Percentiles rank a stretch among this genome's conserved stretches.
phyloP scores from a whole-genome alignment of 2,113 vertebrate species.

The Lathamus discolor region DNA sequence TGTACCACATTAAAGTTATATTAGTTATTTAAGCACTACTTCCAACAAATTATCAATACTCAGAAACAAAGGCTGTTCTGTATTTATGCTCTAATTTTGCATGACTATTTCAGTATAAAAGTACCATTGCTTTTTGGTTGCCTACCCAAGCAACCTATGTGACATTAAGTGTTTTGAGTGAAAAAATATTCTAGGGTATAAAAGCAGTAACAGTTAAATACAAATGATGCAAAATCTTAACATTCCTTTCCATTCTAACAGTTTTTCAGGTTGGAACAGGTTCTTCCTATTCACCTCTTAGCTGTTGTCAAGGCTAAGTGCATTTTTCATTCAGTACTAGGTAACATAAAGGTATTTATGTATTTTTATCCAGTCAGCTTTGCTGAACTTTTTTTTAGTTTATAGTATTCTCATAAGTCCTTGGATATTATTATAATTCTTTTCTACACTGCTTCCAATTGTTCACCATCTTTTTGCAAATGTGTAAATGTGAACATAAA shows the following conservation, averaged over 20 bases:
- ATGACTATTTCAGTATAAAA: background rate
- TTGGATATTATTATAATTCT: background rate
- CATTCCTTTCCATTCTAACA: background rate
- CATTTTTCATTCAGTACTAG: background rate
- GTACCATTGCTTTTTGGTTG: background rate
- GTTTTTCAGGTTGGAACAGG: conserved; percentile 9
- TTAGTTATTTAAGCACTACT: background rate
- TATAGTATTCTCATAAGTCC: background rate
- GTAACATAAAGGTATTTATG: background rate
- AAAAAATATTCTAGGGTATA: background rate
- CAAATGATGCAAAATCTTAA: background rate
- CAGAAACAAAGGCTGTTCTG: background rate
- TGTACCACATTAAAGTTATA: background rate
- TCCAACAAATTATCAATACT: background rate
- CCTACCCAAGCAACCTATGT: background rate
- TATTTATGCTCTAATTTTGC: background rate
- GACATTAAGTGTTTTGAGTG: background rate
- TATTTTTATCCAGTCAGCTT: background rate
- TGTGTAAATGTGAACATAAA: background rate
- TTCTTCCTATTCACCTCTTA: background rate
- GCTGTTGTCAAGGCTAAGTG: conserved; percentile 11
- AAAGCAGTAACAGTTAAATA: background rate
- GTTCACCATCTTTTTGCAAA: background rate
- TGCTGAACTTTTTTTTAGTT: background rate
- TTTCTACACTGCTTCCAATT: background rate